Evolutionary conservation across 2,888 invertebrate genomes (phyloP).

Genomic region (Dendrolimus houi): DNA sequence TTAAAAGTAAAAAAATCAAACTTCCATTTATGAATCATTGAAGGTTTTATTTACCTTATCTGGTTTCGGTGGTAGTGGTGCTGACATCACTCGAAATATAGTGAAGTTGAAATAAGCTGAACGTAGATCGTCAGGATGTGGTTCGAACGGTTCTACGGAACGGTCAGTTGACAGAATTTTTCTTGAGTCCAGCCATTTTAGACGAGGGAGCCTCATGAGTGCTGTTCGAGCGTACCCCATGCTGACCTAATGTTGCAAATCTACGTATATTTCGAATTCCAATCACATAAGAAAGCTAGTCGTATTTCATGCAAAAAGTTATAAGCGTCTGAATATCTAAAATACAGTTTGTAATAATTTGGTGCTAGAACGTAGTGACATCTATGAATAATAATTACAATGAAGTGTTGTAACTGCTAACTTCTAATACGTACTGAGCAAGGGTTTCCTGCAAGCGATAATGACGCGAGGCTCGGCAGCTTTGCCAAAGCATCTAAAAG

Average conservation of each 20-base stretch:
- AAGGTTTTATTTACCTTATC: conserved; percentile 52
- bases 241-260: conserved; percentile 43
- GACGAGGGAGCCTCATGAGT: conserved; percentile 43
- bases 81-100: conserved; percentile 67
- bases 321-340: too few species aligned
- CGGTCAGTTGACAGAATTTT: conserved; percentile 51
- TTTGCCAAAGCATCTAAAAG: conserved; percentile 44
- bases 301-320: too few species aligned
- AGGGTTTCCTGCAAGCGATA: conserved; percentile 75
- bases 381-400: conserved; percentile 18
- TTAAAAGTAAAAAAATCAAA: too few species aligned
- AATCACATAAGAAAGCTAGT: too few species aligned
- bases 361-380: conserved; percentile 23
- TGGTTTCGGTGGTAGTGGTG: conserved; percentile 67
- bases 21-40: too few species aligned
- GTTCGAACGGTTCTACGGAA: conserved; percentile 28
- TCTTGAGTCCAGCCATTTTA: conserved; percentile 70
- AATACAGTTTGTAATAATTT: background rate
- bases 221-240: conserved; percentile 60
- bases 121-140: conserved; percentile 49
- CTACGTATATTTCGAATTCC: too few species aligned
- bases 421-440: conserved; percentile 56
- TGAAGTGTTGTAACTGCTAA: conserved; percentile 3
- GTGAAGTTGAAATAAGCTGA: conserved; percentile 61
- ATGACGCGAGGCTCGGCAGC: conserved; percentile 50